These are phyloP conservation scores for Cladopsammia gracilis DNA, from an alignment of 64 coral and sea anemone genomes.

Conservation along the genomic window DNA sequence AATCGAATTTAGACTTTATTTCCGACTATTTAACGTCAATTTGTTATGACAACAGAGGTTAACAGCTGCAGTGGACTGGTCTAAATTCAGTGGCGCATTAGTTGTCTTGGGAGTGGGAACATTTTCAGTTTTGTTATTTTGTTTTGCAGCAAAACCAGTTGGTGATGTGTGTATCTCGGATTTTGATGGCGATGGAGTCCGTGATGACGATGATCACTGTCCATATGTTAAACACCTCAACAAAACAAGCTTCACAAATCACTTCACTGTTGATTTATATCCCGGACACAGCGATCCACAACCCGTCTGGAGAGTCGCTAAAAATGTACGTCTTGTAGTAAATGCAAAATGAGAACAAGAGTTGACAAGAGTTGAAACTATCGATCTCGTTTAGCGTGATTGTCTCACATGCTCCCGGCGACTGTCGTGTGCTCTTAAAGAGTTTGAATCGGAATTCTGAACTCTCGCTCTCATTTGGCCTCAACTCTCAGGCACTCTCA, in stretches of 20 bases:
- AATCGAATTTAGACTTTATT: no score
- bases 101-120: no score
- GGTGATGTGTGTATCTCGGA: slow-evolving; percentile 75
- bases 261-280: slow-evolving; percentile 77
- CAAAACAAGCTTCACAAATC: slow-evolving; percentile 76
- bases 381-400: background rate
- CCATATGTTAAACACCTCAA: slow-evolving; percentile 71
- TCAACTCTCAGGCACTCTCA: no score
- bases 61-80: no score
- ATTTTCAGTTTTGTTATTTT: background rate
- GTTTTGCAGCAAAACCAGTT: slow-evolving; percentile 55
- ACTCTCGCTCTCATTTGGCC: no score
- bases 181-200: slow-evolving; percentile 83
- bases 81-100: no score
- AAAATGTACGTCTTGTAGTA: slow-evolving; percentile 32
- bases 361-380: no score
- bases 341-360: no score
- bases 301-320: slow-evolving; percentile 77
- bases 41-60: no score
- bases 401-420: background rate
- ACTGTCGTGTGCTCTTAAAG: background rate
- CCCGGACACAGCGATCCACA: slow-evolving; percentile 54
- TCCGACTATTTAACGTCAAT: no score
- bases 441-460: no score
- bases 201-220: slow-evolving; percentile 68